Base-by-base conservation (phyloP, 2,888 invertebrate genomes). In the Myopa testacea region DNA sequence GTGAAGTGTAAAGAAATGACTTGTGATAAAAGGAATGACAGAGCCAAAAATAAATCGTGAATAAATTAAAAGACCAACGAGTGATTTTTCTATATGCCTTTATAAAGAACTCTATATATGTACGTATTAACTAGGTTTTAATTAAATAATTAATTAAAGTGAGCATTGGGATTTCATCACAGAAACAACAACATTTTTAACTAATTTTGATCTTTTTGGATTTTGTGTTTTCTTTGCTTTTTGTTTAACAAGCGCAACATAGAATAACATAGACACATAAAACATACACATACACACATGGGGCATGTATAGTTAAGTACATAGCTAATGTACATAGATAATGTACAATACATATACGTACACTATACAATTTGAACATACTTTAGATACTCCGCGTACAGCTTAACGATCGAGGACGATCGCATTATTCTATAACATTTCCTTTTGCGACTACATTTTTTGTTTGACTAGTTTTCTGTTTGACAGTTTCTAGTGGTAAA, bases 151-250 rank as follows among this genome's bases (percentile, higher is more conserved):
- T 69, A 69, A 40, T 69, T 50, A 67, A n/a, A 37, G 63, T 45
- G 45, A 65, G 52, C 37, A 75, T 65, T 75, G 37, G 34, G 14
- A 40, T 26, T 67, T 65, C 74, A 75, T 75, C 65, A 75, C 74
- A 75, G 74, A 65, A 67, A 75, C 74, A 75, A 75, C 74, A 75
- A 75, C 74, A 75, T 67, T 75, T 55, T 50, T 73, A 50, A 65
- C 74, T 67, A 63, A 34, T 50, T 62, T 63, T 63, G 45, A 45
- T 10, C 26, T 50, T 73, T 50, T 16, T 50, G 14, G 2, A 19
- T 10, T 45, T 45, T 6, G 45, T 10, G 1, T 45, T 65, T 67
- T 26, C 8, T 50, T 65, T 67, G 34, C 8, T 50, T n/a, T 50
- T 52, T 52, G 50, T 45, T 69, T 69, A 45, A 50, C 52, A 71